Evolutionary conservation across 2,888 invertebrate genomes (phyloP).

Genomic region (Gymnoscelis rufifasciata): DNA sequence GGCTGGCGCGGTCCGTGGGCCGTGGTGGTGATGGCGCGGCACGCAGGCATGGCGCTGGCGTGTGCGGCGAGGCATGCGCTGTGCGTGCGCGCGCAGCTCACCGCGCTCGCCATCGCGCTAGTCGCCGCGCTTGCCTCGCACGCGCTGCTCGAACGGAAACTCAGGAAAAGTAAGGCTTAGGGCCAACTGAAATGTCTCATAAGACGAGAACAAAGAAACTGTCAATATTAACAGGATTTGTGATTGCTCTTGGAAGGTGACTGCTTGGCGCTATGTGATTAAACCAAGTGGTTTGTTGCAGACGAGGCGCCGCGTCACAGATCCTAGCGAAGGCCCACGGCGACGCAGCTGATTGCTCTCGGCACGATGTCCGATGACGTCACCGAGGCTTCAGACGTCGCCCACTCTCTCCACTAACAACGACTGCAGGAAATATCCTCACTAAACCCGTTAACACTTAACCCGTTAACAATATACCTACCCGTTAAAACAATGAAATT

Average conservation of each 20-base stretch:
- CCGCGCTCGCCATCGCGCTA: slow-evolving; percentile 64
- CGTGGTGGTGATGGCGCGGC: slow-evolving; percentile 63
- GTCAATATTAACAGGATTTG: no score
- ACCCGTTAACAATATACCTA: no score
- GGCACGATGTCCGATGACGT: slow-evolving; percentile 40
- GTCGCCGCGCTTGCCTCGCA: slow-evolving; percentile 59
- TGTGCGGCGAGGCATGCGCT: slow-evolving; percentile 81
- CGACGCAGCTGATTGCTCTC: slow-evolving; percentile 50
- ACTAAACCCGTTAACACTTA: no score
- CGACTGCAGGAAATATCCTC: neutral
- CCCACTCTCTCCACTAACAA: slow-evolving; percentile 41
- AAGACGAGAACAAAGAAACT: no score
- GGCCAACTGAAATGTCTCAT: no score
- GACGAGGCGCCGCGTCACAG: slow-evolving; percentile 52
- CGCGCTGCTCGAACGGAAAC: slow-evolving; percentile 49
- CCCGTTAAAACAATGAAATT: no score
- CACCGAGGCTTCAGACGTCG: slow-evolving; percentile 36
- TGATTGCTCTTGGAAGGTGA: no score
- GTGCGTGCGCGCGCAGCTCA: slow-evolving; percentile 74
- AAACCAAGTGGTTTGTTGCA: slow-evolving; percentile 14
- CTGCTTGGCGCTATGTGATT: no score
- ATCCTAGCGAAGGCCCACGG: slow-evolving; percentile 66
- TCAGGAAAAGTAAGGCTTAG: slow-evolving; percentile 46
- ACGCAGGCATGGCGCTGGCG: slow-evolving; percentile 80
- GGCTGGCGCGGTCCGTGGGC: slow-evolving; percentile 80